These are phyloP conservation scores for Drymonia ruficornis DNA, from an alignment of 2,888 invertebrate genomes.

Conservation along the genomic window DNA sequence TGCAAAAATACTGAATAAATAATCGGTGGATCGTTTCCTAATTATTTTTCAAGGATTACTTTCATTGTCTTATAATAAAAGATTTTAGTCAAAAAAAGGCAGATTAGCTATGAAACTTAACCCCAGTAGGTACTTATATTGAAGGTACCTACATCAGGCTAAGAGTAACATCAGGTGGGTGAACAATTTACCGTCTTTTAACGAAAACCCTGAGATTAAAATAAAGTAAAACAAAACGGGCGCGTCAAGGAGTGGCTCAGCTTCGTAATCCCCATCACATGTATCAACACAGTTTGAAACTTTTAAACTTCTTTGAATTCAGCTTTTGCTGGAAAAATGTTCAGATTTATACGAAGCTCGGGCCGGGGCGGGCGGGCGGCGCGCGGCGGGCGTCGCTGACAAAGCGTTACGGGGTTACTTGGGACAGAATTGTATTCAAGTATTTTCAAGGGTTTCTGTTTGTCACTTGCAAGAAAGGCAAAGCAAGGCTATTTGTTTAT, in stretches of 20 bases:
- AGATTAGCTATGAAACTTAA: no score
- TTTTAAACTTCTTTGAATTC: slow-evolving; percentile 57
- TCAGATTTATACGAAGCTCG: slow-evolving; percentile 54
- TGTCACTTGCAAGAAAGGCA: not conserved
- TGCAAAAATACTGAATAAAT: not conserved
- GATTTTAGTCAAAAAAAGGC: no score
- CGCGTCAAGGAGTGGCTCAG: slow-evolving; percentile 32
- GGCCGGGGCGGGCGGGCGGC: slow-evolving; percentile 17
- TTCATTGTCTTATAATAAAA: not conserved
- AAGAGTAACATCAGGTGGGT: not conserved
- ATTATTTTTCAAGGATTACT: not conserved
- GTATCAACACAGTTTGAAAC: slow-evolving; percentile 60
- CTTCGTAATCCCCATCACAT: slow-evolving; percentile 56
- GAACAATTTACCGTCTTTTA: not conserved
- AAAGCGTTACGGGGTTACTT: not conserved
- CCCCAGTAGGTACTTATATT: no score
- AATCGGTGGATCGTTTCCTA: no score
- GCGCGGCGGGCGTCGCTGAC: slow-evolving; percentile 21
- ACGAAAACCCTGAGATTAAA: slow-evolving; percentile 13
- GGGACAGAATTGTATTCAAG: not conserved
- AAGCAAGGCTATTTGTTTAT: no score
- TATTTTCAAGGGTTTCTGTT: not conserved
- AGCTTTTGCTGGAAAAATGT: slow-evolving; percentile 55
- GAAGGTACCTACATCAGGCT: not conserved
- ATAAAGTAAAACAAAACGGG: slow-evolving; percentile 37